Percentiles rank a stretch among this genome's conserved stretches.
phyloP scores from a whole-genome alignment of 1,140 invertebrate genomes.

The Arctopsyche grandis region DNA sequence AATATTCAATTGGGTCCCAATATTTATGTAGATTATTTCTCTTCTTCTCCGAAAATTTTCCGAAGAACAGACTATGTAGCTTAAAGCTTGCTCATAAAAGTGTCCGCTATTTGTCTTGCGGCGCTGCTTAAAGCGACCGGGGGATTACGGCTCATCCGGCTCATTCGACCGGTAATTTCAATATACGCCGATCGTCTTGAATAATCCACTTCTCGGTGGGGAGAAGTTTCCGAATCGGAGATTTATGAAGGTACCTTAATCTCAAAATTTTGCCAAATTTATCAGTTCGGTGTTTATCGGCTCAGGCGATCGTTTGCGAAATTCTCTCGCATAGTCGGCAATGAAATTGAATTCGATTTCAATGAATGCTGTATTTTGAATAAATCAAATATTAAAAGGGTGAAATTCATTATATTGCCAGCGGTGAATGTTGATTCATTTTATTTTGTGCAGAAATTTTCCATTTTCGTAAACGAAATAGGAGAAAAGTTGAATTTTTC shows the following conservation, averaged over 20 bases:
- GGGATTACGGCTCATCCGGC: background rate
- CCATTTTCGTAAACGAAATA: too few relatives aligned
- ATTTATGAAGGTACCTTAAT: conserved; percentile 24
- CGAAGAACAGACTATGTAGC: background rate
- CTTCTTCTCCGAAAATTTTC: background rate
- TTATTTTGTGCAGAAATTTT: too few relatives aligned
- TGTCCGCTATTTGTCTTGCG: background rate
- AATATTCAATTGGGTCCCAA: too few relatives aligned
- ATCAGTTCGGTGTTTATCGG: conserved; percentile 18
- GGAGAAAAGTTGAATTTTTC: too few relatives aligned
- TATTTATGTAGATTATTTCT: too few relatives aligned
- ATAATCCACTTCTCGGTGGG: conserved; percentile 15
- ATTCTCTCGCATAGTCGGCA: background rate
- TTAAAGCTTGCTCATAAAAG: background rate
- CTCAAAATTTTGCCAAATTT: conserved; percentile 25
- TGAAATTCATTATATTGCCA: too few relatives aligned
- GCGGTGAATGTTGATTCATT: too few relatives aligned
- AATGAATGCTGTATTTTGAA: too few relatives aligned
- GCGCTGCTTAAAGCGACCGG: background rate
- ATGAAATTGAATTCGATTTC: conserved; percentile 12
- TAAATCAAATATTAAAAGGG: too few relatives aligned
- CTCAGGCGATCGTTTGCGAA: background rate
- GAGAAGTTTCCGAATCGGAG: conserved; percentile 5
- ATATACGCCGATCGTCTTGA: conserved; percentile 4
- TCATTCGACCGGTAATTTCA: conserved; percentile 25